Conservation (phyloP, 2,113 vertebrate genomes). For the Rhinolophus sinicus region DNA sequence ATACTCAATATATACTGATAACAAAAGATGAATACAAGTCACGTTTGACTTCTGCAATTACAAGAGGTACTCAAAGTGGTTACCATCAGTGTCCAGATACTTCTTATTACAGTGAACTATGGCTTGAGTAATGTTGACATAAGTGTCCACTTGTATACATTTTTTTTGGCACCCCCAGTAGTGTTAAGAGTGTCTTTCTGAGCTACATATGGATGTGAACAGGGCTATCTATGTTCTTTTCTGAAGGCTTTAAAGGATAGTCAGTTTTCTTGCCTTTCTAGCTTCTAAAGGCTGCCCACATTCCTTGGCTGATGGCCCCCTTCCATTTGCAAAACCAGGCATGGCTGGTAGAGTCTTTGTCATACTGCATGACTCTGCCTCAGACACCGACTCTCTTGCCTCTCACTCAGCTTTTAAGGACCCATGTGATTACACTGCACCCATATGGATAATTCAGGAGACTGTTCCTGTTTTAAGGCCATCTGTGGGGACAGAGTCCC, state of each 20-base stretch:
- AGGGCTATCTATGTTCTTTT: not conserved
- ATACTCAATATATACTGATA: too few relatives aligned
- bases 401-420: not conserved
- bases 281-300: not conserved
- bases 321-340: not conserved
- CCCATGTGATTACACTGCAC: not conserved
- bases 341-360: not conserved
- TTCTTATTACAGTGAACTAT: too few relatives aligned
- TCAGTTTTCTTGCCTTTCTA: not conserved
- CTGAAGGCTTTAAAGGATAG: not conserved
- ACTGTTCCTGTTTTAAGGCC: not conserved
- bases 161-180: not conserved
- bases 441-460: not conserved
- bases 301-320: not conserved
- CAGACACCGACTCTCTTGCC: not conserved
- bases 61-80: too few relatives aligned
- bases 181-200: not conserved
- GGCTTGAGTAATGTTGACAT: too few relatives aligned
- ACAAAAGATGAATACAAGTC: too few relatives aligned
- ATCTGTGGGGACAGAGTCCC: not conserved
- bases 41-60: too few relatives aligned
- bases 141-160: too few relatives aligned
- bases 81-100: too few relatives aligned
- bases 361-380: not conserved
- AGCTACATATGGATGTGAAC: not conserved